phyloP scores from a whole-genome alignment of 2,888 invertebrate genomes.

The Hirtodrosophila trivittata region DNA sequence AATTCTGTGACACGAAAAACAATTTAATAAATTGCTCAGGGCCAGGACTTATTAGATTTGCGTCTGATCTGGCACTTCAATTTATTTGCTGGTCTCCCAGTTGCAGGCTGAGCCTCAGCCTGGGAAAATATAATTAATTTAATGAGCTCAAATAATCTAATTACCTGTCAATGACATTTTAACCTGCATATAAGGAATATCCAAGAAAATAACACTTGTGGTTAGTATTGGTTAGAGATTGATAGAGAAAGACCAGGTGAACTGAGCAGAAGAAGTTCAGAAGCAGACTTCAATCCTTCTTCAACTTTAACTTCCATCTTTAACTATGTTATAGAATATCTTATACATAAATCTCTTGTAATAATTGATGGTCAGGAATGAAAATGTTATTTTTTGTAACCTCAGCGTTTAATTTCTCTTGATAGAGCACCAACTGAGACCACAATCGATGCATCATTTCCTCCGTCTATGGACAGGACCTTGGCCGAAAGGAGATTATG shows the following conservation, averaged over 20 bases:
- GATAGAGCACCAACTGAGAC: not conserved
- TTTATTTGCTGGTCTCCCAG: constrained; percentile 25
- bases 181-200: not conserved
- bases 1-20: constrained; percentile 1
- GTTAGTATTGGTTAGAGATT: no score
- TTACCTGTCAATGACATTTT: constrained; percentile 17
- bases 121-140: constrained; percentile 35
- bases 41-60: constrained; percentile 12
- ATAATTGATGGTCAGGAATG: no score
- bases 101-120: not conserved
- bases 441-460: constrained; percentile 2
- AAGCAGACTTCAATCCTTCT: no score
- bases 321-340: no score
- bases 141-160: constrained; percentile 21
- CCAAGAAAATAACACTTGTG: no score
- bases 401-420: not conserved
- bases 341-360: no score
- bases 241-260: no score
- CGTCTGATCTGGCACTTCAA: constrained; percentile 17
- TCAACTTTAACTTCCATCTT: no score
- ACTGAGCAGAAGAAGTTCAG: no score
- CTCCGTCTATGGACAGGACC: not conserved
- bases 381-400: no score
- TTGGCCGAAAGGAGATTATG: constrained; percentile 44
- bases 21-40: constrained; percentile 48